Evolutionary conservation across 30 jellyfish, hydroid and myxozoan species (phyloP).

Genomic region (Rhopilema esculentum): DNA sequence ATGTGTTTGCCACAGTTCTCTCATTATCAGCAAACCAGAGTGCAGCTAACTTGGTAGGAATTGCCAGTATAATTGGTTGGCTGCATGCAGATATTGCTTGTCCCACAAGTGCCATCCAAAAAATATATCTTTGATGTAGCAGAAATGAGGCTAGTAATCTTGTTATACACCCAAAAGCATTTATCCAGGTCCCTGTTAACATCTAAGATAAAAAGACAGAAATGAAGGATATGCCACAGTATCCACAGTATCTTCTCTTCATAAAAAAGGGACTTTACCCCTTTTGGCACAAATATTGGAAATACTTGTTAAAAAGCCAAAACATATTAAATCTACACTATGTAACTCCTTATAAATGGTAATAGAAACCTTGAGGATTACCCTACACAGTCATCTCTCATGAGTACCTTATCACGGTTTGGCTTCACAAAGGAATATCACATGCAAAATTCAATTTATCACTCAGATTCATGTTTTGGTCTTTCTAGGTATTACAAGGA

Average conservation of each 20-base stretch:
- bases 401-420: too few species aligned
- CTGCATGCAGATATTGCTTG: conserved; percentile 79
- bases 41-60: conserved; percentile 98
- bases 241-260: background rate
- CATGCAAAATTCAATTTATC: too few species aligned
- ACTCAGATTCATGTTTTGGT: too few species aligned
- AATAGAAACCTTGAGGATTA: too few species aligned
- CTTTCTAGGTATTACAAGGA: too few species aligned
- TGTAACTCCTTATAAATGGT: too few species aligned
- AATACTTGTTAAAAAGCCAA: too few species aligned
- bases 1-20: conserved; percentile 92
- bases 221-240: background rate
- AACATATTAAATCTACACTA: too few species aligned
- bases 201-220: conserved; percentile 45
- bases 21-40: conserved; percentile 98
- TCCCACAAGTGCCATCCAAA: conserved; percentile 83
- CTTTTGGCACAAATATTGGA: background rate
- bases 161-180: conserved; percentile 81
- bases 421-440: too few species aligned
- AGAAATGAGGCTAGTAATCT: conserved; percentile 74
- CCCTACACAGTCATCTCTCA: too few species aligned
- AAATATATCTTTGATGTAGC: conserved; percentile 9
- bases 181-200: conserved; percentile 79
- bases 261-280: background rate
- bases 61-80: conserved; percentile 90